These are phyloP conservation scores for Pithys albifrons DNA, from an alignment of 2,113 vertebrate genomes.

Conservation along the genomic window DNA sequence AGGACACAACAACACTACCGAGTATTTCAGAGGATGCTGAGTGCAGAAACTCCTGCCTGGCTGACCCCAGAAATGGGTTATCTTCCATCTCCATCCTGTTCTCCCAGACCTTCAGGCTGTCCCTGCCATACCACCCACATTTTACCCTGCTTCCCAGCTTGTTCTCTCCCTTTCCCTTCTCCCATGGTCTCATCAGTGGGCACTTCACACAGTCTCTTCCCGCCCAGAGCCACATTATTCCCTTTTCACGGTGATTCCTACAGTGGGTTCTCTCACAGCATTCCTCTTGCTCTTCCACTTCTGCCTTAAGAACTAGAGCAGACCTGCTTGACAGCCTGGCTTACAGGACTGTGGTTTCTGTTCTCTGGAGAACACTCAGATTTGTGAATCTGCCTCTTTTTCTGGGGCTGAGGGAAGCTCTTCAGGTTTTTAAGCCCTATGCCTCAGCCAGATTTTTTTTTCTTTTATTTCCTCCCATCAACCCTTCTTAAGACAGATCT, in stretches of 20 bases:
- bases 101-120: not conserved
- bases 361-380: not conserved
- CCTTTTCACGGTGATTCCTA: not conserved
- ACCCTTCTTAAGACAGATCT: not conserved
- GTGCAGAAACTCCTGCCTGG: not conserved
- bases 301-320: not conserved
- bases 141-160: not conserved
- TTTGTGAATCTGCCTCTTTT: not conserved
- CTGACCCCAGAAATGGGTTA: not conserved
- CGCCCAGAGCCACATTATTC: not conserved
- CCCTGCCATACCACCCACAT: not conserved
- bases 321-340: not conserved
- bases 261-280: not conserved
- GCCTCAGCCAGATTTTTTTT: not conserved
- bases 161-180: not conserved
- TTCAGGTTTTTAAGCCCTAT: not conserved
- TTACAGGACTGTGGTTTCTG: not conserved
- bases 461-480: not conserved
- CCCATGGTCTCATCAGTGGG: rapidly evolving
- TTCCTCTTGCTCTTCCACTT: not conserved
- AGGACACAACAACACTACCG: not conserved
- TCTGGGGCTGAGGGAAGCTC: not conserved
- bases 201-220: not conserved
- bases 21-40: not conserved
- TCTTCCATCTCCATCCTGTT: not conserved